Conservation (phyloP, 2,113 vertebrate species). For the Neomonachus schauinslandi region DNA sequence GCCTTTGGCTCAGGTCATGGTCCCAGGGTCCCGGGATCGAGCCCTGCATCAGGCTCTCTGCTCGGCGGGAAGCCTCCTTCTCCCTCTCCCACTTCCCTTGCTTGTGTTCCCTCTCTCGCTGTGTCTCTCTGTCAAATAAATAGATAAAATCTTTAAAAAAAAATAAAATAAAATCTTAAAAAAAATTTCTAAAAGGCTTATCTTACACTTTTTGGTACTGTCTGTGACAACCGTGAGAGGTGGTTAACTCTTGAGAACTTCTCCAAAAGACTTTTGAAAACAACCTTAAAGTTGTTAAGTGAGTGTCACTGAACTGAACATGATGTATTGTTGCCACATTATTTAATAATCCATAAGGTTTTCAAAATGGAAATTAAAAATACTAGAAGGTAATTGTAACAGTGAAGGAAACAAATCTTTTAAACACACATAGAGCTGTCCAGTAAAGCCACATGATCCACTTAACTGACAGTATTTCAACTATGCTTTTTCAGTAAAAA, state of each 20-base stretch:
- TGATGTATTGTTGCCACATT: background rate
- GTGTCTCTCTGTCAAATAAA: too few relatives aligned
- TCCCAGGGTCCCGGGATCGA: too few relatives aligned
- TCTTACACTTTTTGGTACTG: background rate
- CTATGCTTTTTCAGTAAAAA: background rate
- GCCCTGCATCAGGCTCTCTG: too few relatives aligned
- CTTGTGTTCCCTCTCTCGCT: too few relatives aligned
- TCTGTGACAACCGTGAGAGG: background rate
- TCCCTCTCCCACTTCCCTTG: too few relatives aligned
- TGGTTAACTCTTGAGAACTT: constrained; percentile 19
- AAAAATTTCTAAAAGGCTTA: background rate
- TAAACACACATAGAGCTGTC: background rate
- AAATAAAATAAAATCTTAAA: too few relatives aligned
- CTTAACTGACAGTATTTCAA: background rate
- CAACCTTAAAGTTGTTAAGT: background rate
- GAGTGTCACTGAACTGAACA: background rate
- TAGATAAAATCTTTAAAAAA: too few relatives aligned
- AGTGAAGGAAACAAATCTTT: background rate
- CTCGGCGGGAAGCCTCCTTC: too few relatives aligned
- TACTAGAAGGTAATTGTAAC: background rate
- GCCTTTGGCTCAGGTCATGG: too few relatives aligned
- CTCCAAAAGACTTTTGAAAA: constrained; percentile 27
- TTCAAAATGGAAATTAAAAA: constrained; percentile 42
- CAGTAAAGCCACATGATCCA: background rate
- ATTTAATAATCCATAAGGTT: constrained; percentile 25